Base-by-base conservation (phyloP, 2,888 invertebrate genomes). In the Oxystoma pomonae region DNA sequence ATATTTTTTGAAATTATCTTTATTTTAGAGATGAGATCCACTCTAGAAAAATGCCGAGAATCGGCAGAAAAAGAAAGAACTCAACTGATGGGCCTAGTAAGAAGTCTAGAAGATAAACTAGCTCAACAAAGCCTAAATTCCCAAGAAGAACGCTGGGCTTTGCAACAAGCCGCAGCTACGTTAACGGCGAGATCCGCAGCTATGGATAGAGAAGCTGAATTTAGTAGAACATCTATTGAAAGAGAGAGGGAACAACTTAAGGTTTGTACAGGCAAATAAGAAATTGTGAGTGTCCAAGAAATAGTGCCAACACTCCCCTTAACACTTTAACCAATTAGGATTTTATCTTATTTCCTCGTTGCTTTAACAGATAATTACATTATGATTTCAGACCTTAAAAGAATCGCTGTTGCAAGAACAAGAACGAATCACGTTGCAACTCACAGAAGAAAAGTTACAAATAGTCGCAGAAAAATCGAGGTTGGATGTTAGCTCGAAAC, bases 131-230 rank as follows among this genome's bases (percentile, higher is more conserved):
- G 68, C 56, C 77, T 81, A 72, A 84, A 83, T 73, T 70, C 73
- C 16, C 65, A 65, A 56, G 70, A 70, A 52, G 70, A 70, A 9
- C 65, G 70, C 20, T 80, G 81, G 76, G 78, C 80, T 1, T 73
- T 87, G 18, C 85, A 86, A 70, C 86, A 87, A 73, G 86, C 85
- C 70, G 82, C 83, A 69, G 83, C 86, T 76, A 85, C 84, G 63
- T 81, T 87, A 69, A 83, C 85, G 61, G 85, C 86, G 61, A 83
- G 86, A 76, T 83, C 84, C 61, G 82, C 85, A n/a, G 86, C 86
- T 1, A 82, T 87, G 57, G 84, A 82, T 69, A 82, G 85, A 69
- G 87, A 87, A 76, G 82, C 83, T 0, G 85, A 86, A 73, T 85
- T 84, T 71, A 84, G 83, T 9, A 83, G 84, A 71, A 81, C 81